Conservation (phyloP, 2,113 vertebrate genomes). For the Passer domesticus region DNA sequence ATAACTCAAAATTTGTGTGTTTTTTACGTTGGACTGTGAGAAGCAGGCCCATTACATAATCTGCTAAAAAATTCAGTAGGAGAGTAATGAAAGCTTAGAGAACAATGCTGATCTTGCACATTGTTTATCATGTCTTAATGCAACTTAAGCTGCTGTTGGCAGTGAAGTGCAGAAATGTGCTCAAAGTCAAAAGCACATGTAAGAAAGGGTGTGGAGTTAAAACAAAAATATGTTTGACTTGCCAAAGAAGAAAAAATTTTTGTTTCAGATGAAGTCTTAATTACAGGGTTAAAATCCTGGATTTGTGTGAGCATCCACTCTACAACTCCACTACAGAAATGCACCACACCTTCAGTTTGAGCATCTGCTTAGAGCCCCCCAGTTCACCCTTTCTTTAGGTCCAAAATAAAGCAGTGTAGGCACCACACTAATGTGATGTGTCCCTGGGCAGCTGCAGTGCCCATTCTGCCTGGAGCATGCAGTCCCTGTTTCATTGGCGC, state of each 20-base stretch:
- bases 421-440: not conserved
- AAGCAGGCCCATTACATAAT: not conserved
- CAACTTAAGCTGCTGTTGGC: not conserved
- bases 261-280: not conserved
- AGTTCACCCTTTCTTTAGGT: not conserved
- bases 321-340: not conserved
- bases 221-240: not conserved
- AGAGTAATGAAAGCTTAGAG: not conserved
- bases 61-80: not conserved
- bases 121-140: not conserved
- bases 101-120: not conserved
- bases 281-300: not conserved
- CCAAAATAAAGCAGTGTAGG: not conserved
- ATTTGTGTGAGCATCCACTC: not conserved
- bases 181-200: not conserved
- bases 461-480: not conserved
- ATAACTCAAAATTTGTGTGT: not conserved
- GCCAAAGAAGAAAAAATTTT: not conserved
- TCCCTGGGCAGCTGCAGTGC: not conserved
- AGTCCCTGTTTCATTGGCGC: accelerated
- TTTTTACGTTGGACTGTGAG: not conserved
- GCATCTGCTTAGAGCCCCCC: not conserved
- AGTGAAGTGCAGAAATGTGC: not conserved
- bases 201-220: not conserved
- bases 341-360: not conserved